Evolutionary conservation across 2,888 invertebrate genomes (phyloP).

Genomic region (Mimas tiliae): DNA sequence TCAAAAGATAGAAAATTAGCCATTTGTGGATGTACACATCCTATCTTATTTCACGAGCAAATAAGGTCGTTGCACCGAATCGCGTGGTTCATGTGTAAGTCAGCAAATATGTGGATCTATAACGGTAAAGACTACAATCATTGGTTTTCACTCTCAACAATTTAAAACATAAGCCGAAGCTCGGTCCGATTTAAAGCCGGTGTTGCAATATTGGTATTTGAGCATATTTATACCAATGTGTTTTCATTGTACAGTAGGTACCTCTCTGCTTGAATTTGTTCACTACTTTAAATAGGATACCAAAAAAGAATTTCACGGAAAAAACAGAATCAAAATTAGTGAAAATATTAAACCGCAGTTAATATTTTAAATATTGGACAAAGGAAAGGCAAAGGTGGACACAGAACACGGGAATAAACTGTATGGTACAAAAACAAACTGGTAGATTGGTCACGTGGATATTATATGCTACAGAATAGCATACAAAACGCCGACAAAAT

Average conservation of each 20-base stretch:
- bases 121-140: conserved; percentile 25
- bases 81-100: conserved; percentile 7
- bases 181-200: conserved; percentile 1
- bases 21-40: conserved; percentile 16
- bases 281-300: no score
- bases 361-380: no score
- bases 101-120: conserved; percentile 26
- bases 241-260: neutral
- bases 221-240: neutral
- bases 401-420: no score
- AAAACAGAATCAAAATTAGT: no score
- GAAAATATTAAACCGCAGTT: no score
- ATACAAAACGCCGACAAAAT: no score
- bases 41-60: conserved; percentile 9
- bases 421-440: no score
- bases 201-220: neutral
- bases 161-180: conserved; percentile 17
- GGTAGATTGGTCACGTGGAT: no score
- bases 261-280: no score
- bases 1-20: neutral
- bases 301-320: no score
- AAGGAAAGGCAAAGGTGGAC: no score
- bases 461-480: no score
- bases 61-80: conserved; percentile 26
- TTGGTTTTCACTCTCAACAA: conserved; percentile 18